Conservation (phyloP, 1,140 invertebrate genomes). For the Drosophila pseudoobscura region DNA sequence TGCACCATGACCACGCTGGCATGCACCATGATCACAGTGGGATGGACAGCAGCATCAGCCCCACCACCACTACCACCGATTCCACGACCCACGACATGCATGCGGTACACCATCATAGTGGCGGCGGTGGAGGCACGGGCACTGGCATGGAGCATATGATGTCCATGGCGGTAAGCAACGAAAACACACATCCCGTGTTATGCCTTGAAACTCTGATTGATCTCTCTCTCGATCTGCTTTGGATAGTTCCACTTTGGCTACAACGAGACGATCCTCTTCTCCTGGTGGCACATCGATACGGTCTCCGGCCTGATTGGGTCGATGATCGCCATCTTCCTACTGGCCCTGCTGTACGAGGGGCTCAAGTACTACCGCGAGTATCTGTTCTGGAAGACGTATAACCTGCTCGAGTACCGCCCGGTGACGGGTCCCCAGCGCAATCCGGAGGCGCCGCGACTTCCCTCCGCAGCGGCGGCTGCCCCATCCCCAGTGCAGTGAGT, state of each 20-base stretch:
- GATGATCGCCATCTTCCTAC: slow-evolving; percentile 92
- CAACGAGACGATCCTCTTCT: slow-evolving; percentile 90
- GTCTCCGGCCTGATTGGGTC: slow-evolving; percentile 91
- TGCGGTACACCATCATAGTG: slow-evolving; percentile 54
- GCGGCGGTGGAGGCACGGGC: slow-evolving; percentile 59
- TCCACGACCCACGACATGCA: slow-evolving; percentile 38
- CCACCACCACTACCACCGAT: slow-evolving; percentile 12
- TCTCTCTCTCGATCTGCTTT: slow-evolving; percentile 46
- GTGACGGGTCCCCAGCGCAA: slow-evolving; percentile 89
- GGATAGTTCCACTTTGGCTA: slow-evolving; percentile 93
- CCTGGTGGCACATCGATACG: slow-evolving; percentile 89
- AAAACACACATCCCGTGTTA: not conserved
- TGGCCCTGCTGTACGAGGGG: slow-evolving; percentile 94
- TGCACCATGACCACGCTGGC: slow-evolving; percentile 59
- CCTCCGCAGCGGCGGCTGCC: slow-evolving; percentile 64
- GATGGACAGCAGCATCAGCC: slow-evolving; percentile 9
- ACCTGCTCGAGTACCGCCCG: slow-evolving; percentile 87
- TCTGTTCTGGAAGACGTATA: slow-evolving; percentile 92
- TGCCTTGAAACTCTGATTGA: not conserved
- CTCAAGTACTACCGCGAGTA: slow-evolving; percentile 95
- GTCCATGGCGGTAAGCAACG: slow-evolving; percentile 73
- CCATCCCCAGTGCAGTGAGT: slow-evolving; percentile 88
- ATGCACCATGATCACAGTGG: slow-evolving; percentile 62
- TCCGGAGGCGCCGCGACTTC: slow-evolving; percentile 74
- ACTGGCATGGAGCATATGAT: slow-evolving; percentile 81